phyloP scores from a whole-genome alignment of 2,888 invertebrate species.

The Acanthosepion pharaonis region DNA sequence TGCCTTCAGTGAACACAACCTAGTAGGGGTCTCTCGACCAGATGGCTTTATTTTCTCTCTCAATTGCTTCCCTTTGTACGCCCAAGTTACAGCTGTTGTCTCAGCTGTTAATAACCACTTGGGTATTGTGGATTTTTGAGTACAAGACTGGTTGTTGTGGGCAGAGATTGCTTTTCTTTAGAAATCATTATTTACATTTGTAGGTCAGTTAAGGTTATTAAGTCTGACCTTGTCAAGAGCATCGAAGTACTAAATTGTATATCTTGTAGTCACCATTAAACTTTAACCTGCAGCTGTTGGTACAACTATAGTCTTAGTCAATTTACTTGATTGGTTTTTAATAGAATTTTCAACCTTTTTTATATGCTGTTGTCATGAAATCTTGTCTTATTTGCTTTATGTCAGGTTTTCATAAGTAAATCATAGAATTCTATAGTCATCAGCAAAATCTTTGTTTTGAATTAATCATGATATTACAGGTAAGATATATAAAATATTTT shows the following conservation, averaged over 20 bases:
- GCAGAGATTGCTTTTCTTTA: slow-evolving; percentile 8
- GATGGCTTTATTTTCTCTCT: slow-evolving; percentile 7
- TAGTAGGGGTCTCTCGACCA: not conserved
- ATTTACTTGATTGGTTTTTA: not conserved
- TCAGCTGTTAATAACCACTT: slow-evolving; percentile 23
- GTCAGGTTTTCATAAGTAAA: not conserved
- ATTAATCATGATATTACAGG: too few relatives aligned
- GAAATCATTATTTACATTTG: not conserved
- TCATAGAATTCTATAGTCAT: too few relatives aligned
- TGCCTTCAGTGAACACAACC: not conserved
- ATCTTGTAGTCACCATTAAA: not conserved
- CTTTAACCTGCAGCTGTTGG: not conserved
- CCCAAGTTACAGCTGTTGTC: not conserved
- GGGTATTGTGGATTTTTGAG: not conserved
- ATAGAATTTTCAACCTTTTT: too few relatives aligned
- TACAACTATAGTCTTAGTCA: not conserved
- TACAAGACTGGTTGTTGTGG: not conserved
- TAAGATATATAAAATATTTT: too few relatives aligned
- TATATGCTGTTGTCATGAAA: not conserved
- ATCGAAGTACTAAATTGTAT: not conserved
- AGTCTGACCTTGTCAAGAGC: not conserved
- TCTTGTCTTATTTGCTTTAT: not conserved
- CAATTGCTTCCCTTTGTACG: not conserved
- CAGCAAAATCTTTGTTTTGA: too few relatives aligned
- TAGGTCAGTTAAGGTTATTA: not conserved